These are phyloP conservation scores for Yponomeuta plumbellus DNA, from an alignment of 2,888 invertebrate genomes.

Conservation along the genomic window DNA sequence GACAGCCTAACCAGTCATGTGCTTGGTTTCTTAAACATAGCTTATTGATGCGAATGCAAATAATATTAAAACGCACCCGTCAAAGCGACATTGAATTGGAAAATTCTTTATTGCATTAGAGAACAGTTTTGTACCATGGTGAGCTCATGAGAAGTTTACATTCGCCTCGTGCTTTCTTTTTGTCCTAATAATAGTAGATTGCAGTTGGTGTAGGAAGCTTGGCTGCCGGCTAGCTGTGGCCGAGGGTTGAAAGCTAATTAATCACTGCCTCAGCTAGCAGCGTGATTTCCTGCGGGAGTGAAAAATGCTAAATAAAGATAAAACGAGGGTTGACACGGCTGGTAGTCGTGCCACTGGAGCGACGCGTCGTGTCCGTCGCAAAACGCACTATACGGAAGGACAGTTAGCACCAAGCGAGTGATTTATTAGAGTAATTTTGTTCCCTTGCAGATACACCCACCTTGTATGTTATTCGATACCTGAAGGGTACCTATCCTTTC, in stretches of 20 bases:
- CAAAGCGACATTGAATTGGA: no score
- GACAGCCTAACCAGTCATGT: no score
- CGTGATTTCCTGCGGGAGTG: slow-evolving; percentile 57
- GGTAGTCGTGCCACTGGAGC: slow-evolving; percentile 12
- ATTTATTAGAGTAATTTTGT: neutral
- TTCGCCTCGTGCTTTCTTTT: slow-evolving; percentile 7
- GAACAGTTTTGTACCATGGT: no score
- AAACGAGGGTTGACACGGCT: slow-evolving; percentile 53
- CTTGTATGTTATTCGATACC: neutral
- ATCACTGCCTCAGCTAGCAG: slow-evolving; percentile 50
- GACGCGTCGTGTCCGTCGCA: neutral
- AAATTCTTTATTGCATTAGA: no score
- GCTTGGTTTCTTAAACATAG: no score
- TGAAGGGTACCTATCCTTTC: neutral
- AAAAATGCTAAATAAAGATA: slow-evolving; percentile 64
- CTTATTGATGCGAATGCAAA: no score
- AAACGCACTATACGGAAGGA: neutral
- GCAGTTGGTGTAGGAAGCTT: neutral
- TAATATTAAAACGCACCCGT: no score
- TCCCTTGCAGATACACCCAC: neutral
- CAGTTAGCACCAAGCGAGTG: neutral
- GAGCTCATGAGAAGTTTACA: neutral
- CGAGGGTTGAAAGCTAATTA: slow-evolving; percentile 53
- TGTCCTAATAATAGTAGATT: slow-evolving; percentile 16
- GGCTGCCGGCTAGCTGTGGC: slow-evolving; percentile 7